Evolutionary conservation across 2,797 vertebrate species (phyloP), one percentile per base, ranked within the genome.

Genomic region (Choloepus didactylus): DNA sequence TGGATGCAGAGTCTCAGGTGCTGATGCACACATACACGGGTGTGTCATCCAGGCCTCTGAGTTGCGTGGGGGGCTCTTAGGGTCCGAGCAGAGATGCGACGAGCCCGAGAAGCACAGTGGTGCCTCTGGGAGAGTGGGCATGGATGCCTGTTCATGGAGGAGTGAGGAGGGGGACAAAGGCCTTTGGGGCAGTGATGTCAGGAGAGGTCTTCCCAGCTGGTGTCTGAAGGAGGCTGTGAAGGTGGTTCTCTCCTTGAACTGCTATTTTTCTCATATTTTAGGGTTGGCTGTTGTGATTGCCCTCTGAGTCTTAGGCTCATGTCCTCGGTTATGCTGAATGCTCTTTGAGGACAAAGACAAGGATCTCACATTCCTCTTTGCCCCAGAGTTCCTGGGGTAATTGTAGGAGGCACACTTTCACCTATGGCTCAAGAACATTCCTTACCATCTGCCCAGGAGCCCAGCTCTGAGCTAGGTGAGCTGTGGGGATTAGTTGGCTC

Each of bases 1-100:
- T 6, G 0, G 51, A 19, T 18, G 12, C 9, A 2, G 15, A 2
- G 1, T 25, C 35, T 27, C 0, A 4, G 62, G 9, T 19, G 9
- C 21, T 10, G 4, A 7, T 49, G 73, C 27, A 62, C 15, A 18
- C n/a, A 0, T 9, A 44, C 21, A 2, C 27, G 31, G 25, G 5
- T 12, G 31, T 88, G 56, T 38, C 38, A 54, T n/a, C 31, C 54
- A 25, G 56, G 84, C 41, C 56, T 91, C 75, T 0, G 15, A 64
- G 16, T 14, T 4, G 0, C 14, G 29, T 5, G 9, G n/a, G 23
- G 46, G 41, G 38, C 75, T 77, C 4, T 29, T 7, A 75, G 46
- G 21, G 10, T 62, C 46, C 49, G 9, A 59, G 70, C 35, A 86
- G 67, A 91, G 62, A 54, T 14, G 2, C 46, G 62, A 29, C 6